phyloP scores from a whole-genome alignment of 2,113 vertebrate genomes.

The Gracilinanus agilis region DNA sequence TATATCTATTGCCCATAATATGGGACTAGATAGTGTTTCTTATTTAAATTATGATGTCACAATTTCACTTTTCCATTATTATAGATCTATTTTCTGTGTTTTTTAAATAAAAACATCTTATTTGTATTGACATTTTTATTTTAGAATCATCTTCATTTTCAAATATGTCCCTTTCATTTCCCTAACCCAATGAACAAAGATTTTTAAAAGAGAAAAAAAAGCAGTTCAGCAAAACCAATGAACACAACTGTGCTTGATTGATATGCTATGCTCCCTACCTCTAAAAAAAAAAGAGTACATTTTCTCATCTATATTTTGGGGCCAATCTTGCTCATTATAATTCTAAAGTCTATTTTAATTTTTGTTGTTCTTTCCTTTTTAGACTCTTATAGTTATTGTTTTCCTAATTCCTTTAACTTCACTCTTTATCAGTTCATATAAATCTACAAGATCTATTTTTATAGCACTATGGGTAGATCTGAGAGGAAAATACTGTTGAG shows the following conservation, averaged over 20 bases:
- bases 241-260: background rate
- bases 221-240: background rate
- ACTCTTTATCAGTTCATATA: background rate
- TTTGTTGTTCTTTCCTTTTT: background rate
- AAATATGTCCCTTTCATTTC: background rate
- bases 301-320: background rate
- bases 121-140: background rate
- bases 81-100: background rate
- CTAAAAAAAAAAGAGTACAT: background rate
- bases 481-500: background rate
- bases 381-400: background rate
- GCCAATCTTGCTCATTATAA: background rate
- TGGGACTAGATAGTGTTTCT: background rate
- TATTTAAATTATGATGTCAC: background rate
- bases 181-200: background rate
- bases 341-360: background rate
- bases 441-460: background rate
- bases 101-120: background rate
- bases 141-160: background rate
- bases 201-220: background rate
- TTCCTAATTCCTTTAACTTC: background rate
- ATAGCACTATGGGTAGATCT: background rate
- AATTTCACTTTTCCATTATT: background rate
- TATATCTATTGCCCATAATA: background rate
- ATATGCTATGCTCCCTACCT: background rate